A percentile compares a stretch with the other conserved stretches of the same genome.
Conservation (phyloP, 2,888 invertebrate genomes). For the Pandemis cinnamomeana region DNA sequence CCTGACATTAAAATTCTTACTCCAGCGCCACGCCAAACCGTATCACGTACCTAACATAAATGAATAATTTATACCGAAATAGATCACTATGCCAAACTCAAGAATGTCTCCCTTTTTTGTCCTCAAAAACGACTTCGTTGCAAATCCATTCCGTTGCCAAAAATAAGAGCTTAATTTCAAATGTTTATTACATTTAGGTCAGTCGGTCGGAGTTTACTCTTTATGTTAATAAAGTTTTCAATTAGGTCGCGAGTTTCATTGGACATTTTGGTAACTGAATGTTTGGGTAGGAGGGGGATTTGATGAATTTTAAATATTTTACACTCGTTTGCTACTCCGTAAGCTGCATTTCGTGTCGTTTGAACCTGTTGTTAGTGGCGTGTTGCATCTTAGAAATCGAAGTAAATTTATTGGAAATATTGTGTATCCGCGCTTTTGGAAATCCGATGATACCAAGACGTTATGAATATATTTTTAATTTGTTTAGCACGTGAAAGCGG, state of each 20-base stretch:
- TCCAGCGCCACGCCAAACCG: constrained; percentile 32
- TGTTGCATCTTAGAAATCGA: not conserved
- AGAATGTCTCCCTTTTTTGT: constrained; percentile 26
- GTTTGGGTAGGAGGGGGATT: not conserved
- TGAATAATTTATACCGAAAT: constrained; percentile 61
- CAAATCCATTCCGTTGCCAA: constrained; percentile 16
- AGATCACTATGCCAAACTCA: constrained; percentile 52
- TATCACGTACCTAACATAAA: constrained; percentile 58
- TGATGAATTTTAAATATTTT: not conserved
- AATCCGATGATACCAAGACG: not conserved
- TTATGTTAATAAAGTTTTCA: constrained; percentile 5
- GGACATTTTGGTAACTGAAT: constrained; percentile 2
- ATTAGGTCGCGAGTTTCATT: constrained; percentile 2
- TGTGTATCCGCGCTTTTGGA: not conserved
- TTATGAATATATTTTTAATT: not conserved
- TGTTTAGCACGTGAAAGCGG: not conserved
- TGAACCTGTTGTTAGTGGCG: not conserved
- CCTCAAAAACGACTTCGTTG: constrained; percentile 20
- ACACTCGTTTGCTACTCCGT: not conserved
- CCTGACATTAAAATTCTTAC: constrained; percentile 32
- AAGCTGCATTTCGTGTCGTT: not conserved
- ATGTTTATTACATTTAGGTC: constrained; percentile 22
- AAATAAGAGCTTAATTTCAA: constrained; percentile 31
- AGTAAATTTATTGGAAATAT: too few relatives aligned
- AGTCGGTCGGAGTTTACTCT: constrained; percentile 1